Percentiles rank a stretch among this genome's conserved stretches.
Conservation (phyloP, 1,140 invertebrate species). For the Drosophila arizonae region DNA sequence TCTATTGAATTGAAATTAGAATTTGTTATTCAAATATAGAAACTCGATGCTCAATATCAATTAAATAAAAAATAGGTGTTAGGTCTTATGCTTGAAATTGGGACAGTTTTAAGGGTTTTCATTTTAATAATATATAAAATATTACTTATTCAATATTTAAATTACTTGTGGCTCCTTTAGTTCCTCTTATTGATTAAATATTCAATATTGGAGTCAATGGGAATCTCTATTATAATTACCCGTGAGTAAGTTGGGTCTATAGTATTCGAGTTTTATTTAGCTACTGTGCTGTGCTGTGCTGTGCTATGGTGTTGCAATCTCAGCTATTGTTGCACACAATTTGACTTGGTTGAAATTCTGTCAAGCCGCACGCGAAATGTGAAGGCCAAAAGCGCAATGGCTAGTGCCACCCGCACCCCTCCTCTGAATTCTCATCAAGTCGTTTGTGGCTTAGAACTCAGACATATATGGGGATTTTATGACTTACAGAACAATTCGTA, state of each 20-base stretch:
- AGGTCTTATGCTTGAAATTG: not conserved
- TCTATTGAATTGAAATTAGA: not conserved
- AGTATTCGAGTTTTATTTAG: conserved; percentile 11
- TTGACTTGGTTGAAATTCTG: conserved; percentile 41
- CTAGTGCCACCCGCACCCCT: not conserved
- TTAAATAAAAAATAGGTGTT: not conserved
- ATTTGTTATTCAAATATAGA: not conserved
- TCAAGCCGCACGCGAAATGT: conserved; percentile 50
- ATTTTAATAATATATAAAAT: not conserved
- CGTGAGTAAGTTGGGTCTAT: not conserved
- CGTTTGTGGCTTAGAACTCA: conserved; percentile 18
- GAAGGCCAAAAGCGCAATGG: conserved; percentile 38
- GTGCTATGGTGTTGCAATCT: conserved; percentile 37
- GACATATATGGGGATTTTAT: conserved; percentile 5
- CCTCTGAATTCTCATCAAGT: conserved; percentile 4
- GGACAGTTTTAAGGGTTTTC: not conserved
- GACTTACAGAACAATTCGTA: conserved; percentile 9
- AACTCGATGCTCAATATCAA: not conserved
- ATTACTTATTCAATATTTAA: not conserved
- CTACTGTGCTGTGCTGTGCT: conserved; percentile 22
- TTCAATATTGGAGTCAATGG: not conserved
- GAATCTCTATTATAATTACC: conserved; percentile 7
- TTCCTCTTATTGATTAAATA: conserved; percentile 18
- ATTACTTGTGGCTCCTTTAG: not conserved
- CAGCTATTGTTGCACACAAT: conserved; percentile 46